A percentile compares a stretch with the other conserved stretches of the same genome.
Conservation (phyloP, 2,888 invertebrate genomes). For the Plusia festucae region DNA sequence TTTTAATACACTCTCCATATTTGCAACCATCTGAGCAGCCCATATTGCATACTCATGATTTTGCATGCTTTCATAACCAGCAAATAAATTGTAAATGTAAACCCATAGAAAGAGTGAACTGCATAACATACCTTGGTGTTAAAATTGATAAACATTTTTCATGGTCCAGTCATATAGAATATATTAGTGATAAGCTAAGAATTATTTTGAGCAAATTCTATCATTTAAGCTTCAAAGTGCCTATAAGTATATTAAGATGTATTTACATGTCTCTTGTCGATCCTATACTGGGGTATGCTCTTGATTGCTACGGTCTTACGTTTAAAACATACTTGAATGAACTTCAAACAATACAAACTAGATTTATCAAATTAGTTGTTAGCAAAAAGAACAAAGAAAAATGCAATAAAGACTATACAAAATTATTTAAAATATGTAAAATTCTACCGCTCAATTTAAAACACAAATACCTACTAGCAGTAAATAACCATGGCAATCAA, state of each 20-base stretch:
- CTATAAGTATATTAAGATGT: background rate
- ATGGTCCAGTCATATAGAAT: too few species aligned
- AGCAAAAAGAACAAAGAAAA: background rate
- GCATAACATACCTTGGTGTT: too few species aligned
- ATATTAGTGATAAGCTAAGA: background rate
- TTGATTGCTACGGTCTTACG: background rate
- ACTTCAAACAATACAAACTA: background rate
- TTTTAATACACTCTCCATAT: slow-evolving; percentile 15
- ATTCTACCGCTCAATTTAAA: background rate
- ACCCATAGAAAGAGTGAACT: too few species aligned
- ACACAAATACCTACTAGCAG: background rate
- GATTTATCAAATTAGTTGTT: background rate
- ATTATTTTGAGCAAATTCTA: background rate
- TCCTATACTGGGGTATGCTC: background rate
- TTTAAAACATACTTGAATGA: background rate
- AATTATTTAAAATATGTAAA: background rate
- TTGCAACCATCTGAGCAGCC: background rate
- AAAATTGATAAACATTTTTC: too few species aligned
- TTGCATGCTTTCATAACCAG: too few species aligned
- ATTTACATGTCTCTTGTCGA: background rate
- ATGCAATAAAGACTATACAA: background rate
- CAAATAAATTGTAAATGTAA: too few species aligned
- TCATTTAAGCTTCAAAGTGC: background rate
- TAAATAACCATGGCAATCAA: background rate
- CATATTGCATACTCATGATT: background rate